A percentile compares a stretch with the other conserved stretches of the same genome.
Evolutionary conservation across 2,888 invertebrate genomes (phyloP).

Genomic region (Corythucha ciliata): DNA sequence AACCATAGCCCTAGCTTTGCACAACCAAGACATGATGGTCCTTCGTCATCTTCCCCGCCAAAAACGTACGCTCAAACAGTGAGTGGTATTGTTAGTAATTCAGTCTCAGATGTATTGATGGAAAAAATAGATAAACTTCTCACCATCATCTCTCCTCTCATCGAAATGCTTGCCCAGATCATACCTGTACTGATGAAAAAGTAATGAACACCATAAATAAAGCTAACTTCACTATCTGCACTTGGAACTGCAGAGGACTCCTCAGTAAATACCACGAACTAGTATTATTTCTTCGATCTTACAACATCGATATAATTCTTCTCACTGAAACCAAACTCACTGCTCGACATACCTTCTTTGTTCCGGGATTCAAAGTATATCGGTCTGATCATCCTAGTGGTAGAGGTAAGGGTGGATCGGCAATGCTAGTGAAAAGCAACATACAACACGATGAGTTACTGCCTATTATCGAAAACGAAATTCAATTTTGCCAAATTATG

Average conservation of each 20-base stretch:
- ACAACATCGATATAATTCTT: constrained; percentile 4
- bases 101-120: no score
- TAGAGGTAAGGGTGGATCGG: neutral
- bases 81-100: no score
- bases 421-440: constrained; percentile 3
- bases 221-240: neutral
- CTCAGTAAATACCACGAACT: neutral
- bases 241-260: constrained; percentile 1
- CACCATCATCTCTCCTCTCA: constrained; percentile 4
- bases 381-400: neutral
- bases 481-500: constrained; percentile 4
- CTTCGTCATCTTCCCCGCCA: no score
- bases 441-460: constrained; percentile 2
- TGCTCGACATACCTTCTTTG: neutral
- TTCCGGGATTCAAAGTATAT: neutral
- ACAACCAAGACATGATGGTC: no score
- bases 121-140: neutral
- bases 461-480: constrained; percentile 10
- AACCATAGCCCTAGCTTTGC: no score
- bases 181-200: constrained; percentile 8
- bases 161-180: neutral
- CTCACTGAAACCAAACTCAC: constrained; percentile 1
- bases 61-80: no score
- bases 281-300: neutral
- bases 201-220: neutral